A percentile compares a stretch with the other conserved stretches of the same genome.
Conservation (phyloP, 2,797 vertebrate species). For the Tragopan temminckii region DNA sequence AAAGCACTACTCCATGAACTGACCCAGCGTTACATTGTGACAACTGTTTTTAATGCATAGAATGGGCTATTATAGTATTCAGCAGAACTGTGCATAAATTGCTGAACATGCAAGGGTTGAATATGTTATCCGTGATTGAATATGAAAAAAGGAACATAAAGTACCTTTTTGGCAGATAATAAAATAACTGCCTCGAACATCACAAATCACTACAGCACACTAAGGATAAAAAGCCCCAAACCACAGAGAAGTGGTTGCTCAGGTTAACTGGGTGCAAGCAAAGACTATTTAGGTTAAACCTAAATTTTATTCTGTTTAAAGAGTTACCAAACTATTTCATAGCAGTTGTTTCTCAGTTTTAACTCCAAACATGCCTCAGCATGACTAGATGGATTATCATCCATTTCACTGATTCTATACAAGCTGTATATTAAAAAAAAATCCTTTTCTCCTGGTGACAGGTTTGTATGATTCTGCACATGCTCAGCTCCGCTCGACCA, state of each 20-base stretch:
- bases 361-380: background rate
- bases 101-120: constrained; percentile 23
- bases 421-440: background rate
- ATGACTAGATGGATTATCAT: background rate
- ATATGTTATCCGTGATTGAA: constrained; percentile 47
- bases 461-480: background rate
- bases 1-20: background rate
- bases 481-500: background rate
- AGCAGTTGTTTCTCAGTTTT: background rate
- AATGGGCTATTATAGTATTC: background rate
- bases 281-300: background rate
- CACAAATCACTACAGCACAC: background rate
- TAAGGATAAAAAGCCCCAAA: background rate
- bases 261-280: background rate
- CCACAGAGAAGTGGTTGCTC: background rate
- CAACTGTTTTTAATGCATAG: constrained; percentile 50
- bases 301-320: background rate
- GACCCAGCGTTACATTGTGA: constrained; percentile 6
- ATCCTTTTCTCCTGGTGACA: background rate
- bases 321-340: background rate
- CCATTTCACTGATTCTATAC: background rate
- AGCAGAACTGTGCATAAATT: constrained; percentile 57
- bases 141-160: constrained; percentile 47
- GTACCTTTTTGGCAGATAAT: constrained; percentile 41
- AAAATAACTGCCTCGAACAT: constrained; percentile 51